Evolutionary conservation across 2,888 invertebrate species (phyloP), one percentile per base, ranked within the genome.

Genomic region (Hyposoter didymator): DNA sequence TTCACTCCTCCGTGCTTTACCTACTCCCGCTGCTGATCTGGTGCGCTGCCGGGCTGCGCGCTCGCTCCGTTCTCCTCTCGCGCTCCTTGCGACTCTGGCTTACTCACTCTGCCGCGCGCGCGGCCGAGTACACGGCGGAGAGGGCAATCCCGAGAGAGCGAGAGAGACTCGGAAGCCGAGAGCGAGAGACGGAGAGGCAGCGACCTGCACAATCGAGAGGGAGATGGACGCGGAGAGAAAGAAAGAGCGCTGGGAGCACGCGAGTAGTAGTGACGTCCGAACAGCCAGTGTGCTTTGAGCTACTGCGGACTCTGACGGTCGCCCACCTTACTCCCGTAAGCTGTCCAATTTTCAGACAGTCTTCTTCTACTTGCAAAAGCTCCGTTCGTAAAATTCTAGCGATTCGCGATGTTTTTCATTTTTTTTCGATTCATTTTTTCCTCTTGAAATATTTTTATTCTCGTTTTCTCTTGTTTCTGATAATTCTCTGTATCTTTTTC

Each of bases 221-320:
- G 12, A 32, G 14, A 32, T 2, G 28, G 17, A 19, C 32, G 22
- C 1, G 35, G n/a, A n/a, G 14, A 22, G 19, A 10, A n/a, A n/a
- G 22, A n/a, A 43, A 45, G 55, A 90, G 89, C 90, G 89, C 88
- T 90, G 85, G 90, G 88, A 87, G 93, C 93, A 92, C 92, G 92
- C 90, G 90, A 89, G 89, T 55, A 91, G 90, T 92, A 92, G 92
- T 91, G 93, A 93, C 93, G 90, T 90, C 83, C 91, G 78, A 62
- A 82, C 62, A 64, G 28, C 62, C 62, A 59, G 74, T 74, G 55
- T 45, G 74, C 62, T 74, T 74, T 62, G 28, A 32, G 45, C 59
- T 43, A 73, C 73, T 59, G 59, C 22, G n/a, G 28, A 28, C 59
- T 74, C 80, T 79, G 89, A 86, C 84, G 84, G 84, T 86, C 88